Evolutionary conservation across 2,797 vertebrate genomes (phyloP), one percentile per base, ranked within the genome.

Genomic region (Muraenolepis orangiensis): DNA sequence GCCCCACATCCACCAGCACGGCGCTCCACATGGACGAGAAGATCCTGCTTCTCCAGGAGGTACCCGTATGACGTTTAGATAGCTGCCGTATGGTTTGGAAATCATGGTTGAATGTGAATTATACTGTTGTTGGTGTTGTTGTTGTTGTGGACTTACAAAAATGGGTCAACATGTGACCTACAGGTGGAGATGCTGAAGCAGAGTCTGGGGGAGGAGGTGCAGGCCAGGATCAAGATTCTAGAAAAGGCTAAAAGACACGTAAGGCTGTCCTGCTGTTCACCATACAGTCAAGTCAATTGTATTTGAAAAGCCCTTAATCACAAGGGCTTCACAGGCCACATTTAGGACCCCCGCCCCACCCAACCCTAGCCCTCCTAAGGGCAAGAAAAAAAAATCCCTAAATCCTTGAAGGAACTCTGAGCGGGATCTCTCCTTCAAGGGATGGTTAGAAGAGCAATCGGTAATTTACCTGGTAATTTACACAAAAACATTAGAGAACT

Each of bases 181-280:
- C 40, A 94, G 93, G 81, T 94, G 80, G 90, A 93, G 77, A 91
- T 85, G 78, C 85, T 94, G 71, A 94, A 92, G 85, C 66, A 36
- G 30, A 87, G 64, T 71, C 85, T 94, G 20, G 85, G 80, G 77
- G 90, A 93, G 74, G 74, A 71, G 0, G 92, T 94, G 72, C 87
- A 93, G 76, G 81, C 88, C 72, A 84, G 84, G 83, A 70, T 72
- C 1, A 92, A 90, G 82, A 87, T 94, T 14, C 86, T 94, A 2
- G 93, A 94, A 0, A 87, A 91, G 78, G 93, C 93, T 16, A 94
- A 94, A 82, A 90, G 92, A 93, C 92, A 94, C 10, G 94, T 94
- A 84, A 90, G 91, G 76, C 4, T 26, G n/a, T 3, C 36, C 14
- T 30, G 1, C 23, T 26, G 31, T 20, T 30, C 2, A 67, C 66